A percentile compares a stretch with the other conserved stretches of the same genome.
Conservation (phyloP, 2,113 vertebrate species). For the Syrmaticus mikado region DNA sequence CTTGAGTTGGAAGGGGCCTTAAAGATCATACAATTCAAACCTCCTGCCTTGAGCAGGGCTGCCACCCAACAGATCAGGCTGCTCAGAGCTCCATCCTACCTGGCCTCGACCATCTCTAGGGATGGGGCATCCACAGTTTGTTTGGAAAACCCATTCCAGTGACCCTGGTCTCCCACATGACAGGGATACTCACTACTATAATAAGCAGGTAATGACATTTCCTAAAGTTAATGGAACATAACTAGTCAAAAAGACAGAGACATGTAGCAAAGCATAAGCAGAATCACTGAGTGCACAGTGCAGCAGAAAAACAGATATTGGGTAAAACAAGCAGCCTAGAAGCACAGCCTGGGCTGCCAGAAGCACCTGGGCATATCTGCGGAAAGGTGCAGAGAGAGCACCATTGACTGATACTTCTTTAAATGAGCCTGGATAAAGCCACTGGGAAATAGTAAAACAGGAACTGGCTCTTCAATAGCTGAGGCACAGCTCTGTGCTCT, state of each 20-base stretch:
- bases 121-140: neutral
- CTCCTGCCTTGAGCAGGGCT: too few species aligned
- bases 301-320: rapidly evolving
- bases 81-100: neutral
- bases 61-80: neutral
- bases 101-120: neutral
- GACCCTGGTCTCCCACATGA: neutral
- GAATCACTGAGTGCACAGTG: rapidly evolving
- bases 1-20: neutral
- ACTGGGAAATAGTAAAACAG: neutral
- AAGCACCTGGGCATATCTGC: neutral
- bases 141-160: neutral
- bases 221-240: neutral
- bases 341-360: neutral
- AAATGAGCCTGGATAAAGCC: neutral
- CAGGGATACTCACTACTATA: neutral
- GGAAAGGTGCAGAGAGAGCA: neutral
- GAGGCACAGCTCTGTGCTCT: neutral
- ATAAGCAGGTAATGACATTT: neutral
- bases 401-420: neutral
- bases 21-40: neutral
- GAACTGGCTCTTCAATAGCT: neutral
- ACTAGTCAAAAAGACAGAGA: neutral
- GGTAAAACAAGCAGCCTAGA: neutral
- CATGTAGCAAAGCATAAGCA: neutral